Evolutionary conservation across 2,888 invertebrate genomes (phyloP), one percentile per base, ranked within the genome.

Genomic region (Globia sparganii): DNA sequence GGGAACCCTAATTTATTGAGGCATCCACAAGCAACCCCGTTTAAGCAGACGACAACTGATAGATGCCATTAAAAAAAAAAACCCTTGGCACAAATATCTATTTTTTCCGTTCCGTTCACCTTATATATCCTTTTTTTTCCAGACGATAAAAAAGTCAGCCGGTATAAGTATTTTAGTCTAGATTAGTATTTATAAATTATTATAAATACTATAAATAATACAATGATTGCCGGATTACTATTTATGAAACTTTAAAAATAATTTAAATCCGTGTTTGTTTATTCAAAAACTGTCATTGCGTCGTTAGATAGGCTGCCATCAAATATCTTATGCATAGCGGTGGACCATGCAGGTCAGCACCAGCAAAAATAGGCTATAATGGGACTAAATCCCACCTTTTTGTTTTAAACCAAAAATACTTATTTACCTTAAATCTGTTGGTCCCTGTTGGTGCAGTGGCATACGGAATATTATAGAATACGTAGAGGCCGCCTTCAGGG

Each of bases 401-500:
- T 31, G 21, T 21, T 59, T 31, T 4, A 59, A 59, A 46, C n/a
- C 31, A 18, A 31, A n/a, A 40, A n/a, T 1, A 43, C 1, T 43
- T 43, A 56, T 21, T 46, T 79, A 88, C 87, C 88, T 92, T 92
- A 79, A 91, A 94, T 78, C 86, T 91, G 21, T 93, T 66, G 0
- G 64, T 56, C 2, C 93, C 94, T 8, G 88, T 91, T 0, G 94
- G 94, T 2, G 91, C 91, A n/a, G 91, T 93, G 1, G 94, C 94
- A 62, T 94, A 94, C 0, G 94, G 94, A 15, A 95, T 93, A 58
- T 91, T 89, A 64, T 91, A 90, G 75, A 93, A 95, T 1, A 81
- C 77, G 70, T 86, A 94, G 4, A 92, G 78, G 18, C 88, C 88
- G 9, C 84, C 78, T 9, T 78, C 80, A 0, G 88, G 84, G 9